Base-by-base conservation (phyloP, 2,113 vertebrate genomes). In the Actenoides lindsayi region DNA sequence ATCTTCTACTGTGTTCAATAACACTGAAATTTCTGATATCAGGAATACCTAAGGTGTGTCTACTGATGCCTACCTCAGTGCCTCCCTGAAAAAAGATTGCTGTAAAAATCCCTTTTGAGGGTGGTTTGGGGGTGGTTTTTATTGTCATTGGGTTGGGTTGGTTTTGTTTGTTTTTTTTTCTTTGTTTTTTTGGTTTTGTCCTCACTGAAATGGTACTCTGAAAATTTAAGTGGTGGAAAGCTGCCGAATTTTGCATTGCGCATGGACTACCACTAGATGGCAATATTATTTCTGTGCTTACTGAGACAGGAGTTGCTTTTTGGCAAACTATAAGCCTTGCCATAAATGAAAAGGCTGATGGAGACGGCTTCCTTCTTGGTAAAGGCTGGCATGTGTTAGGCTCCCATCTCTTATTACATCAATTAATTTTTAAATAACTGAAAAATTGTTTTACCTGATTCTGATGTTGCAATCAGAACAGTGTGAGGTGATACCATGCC, bases 221-320 rank as follows among this genome's bases (percentile, higher is more conserved):
- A 13, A 69, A 48, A 79, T 21, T 14, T 2, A 62, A 39, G 53
- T 16, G 28, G 4, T 46, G n/a, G 48, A 60, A 69, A 50, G n/a
- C 16, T 59, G 64, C 41, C 75, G 39, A 59, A 74, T 33, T 74
- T 81, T 92, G 89, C 67, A 27, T 23, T 70, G 60, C 35, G 10
- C 14, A 10, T 5, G 3, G 41, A 50, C 28, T 59, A 42, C 94
- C 96, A 94, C 68, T n/a, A 92, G 96, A 93, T 77, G 71, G 95
- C 91, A 90, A 63, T 92, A 28, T 83, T 90, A 93, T 70, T 90
- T 74, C 71, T 94, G 37, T 63, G n/a, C 76, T 70, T 67, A 46
- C 21, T 41, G 71, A 74, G 62, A 20, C 12, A 21, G 18, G 21
- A 41, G 7, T 39, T 53, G 10, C 4, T 39, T 64, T 89, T 69